Base-by-base conservation (phyloP, 2,797 vertebrate genomes). In the Notoglanidium macrostoma region DNA sequence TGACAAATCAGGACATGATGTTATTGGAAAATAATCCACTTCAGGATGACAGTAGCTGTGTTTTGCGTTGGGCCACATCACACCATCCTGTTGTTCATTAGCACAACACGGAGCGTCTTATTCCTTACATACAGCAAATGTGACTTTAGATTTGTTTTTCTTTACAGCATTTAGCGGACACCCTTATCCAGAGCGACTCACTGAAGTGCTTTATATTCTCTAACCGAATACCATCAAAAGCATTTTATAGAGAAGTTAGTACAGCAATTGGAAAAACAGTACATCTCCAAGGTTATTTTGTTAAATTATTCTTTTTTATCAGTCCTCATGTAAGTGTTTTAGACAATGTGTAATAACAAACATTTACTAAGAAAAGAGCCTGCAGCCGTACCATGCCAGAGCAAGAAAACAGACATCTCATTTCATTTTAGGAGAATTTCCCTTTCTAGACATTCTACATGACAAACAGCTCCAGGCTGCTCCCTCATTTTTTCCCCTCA, bases 401-500 rank as follows among this genome's bases (percentile, higher is more conserved):
- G 72, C 87, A 86, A 88, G 88, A 65, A 80, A 55, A 61, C 78
- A 81, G 61, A 51, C 63, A 15, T 54, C 63, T 68, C 81, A 92
- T 93, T 91, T 87, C 84, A 89, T 90, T 94, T 91, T 85, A 90
- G 90, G 88, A 93, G 92, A 95, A 92, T 94, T 90, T 90, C 92
- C 91, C 92, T 93, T 94, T 94, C 91, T 88, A 85, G 91, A 93
- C 91, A 91, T 94, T 93, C 93, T 84, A 86, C 88, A 91, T 89
- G 91, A 93, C 91, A 93, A 95, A 95, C 93, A 94, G 91, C 93
- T 94, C 91, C 92, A 89, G 92, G 91, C 92, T 55, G 90, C 93
- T 95, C 70, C 92, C 91, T 92, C 91, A 91, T 92, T 94, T 94
- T 94, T 95, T 95, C 92, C 94, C 88, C 94, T 92, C 95, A 92